These are phyloP conservation scores for Pelochelys cantorii DNA, from an alignment of 2,797 vertebrate species.

Conservation along the genomic window DNA sequence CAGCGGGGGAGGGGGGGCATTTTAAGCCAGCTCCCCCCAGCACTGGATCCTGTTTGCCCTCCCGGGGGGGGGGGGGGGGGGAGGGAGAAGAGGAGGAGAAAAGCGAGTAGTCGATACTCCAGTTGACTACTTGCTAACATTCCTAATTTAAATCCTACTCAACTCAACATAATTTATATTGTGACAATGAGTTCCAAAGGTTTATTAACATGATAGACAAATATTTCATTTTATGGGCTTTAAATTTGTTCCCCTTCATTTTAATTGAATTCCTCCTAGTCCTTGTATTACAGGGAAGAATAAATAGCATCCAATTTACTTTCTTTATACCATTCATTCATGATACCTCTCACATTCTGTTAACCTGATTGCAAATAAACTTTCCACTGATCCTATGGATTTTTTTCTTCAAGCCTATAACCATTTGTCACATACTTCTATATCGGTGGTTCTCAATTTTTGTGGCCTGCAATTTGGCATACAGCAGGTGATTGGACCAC, in stretches of 20 bases:
- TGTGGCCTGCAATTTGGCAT: no score
- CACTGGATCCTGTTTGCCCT: no score
- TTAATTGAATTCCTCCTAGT: neutral
- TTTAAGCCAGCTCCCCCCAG: no score
- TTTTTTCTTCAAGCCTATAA: neutral
- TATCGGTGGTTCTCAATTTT: neutral
- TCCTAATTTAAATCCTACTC: neutral
- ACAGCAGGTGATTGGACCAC: no score
- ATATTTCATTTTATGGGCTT: neutral
- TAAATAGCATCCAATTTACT: neutral
- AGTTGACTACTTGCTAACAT: no score
- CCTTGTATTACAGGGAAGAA: neutral
- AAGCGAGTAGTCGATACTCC: no score
- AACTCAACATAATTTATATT: neutral
- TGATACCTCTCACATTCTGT: neutral
- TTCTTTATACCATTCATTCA: neutral
- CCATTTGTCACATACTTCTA: neutral
- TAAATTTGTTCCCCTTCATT: neutral
- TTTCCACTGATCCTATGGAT: accelerated
- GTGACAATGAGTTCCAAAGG: neutral
- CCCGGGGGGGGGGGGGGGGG: no score
- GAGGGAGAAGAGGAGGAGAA: no score
- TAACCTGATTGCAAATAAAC: neutral
- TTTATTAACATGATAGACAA: neutral
- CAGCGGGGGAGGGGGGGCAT: no score